Base-by-base conservation (phyloP, 1,140 invertebrate species). In the Aleiodes sp. region DNA sequence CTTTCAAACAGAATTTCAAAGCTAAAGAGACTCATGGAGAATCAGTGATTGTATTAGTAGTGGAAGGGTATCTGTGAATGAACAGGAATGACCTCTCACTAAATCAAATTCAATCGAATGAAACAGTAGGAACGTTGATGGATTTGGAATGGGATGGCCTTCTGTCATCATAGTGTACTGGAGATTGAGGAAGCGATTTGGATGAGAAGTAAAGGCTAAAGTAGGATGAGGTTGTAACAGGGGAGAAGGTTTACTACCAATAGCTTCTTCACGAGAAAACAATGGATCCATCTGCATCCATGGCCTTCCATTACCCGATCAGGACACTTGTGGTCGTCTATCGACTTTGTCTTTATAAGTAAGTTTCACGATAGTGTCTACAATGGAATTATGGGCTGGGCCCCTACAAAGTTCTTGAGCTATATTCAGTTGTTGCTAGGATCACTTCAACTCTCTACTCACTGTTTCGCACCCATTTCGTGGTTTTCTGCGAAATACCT, bases 251-350 rank as follows among this genome's bases (percentile, higher is more conserved):
- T 52, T 46, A 39, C 56, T 35, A 70, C 19, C 60, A 37, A 31
- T 56, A 41, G 63, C 57, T 33, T 65, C 46, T 62, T 61, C 65
- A 37, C 41, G 70, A 59, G 70, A 64, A 71, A 67, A 71, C 70
- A 71, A 71, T 71, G 57, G 70, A 63, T 71, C 63, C 65, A 67
- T 71, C 70, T 68, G 70, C 70, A 68, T 71, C 59, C 41, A 63
- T 67, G 52, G 43, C 26, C 43, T 31, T 35, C 70, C 70, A 71
- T 71, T 71, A 71, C 52, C 10, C 65, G 43, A 64, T 67, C 60
- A 57, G 33, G 33, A 37, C 61, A 52, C 37, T 68, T 37, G 35
- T 41, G 59, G 31, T 26, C 43, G 31, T 70, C 61, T 70, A 70
- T 70, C 62, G 68, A 64, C 68, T 70, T 65, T 56, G 62, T 59